Conservation (phyloP, 2,888 invertebrate species). For the Eupithecia vulgata region DNA sequence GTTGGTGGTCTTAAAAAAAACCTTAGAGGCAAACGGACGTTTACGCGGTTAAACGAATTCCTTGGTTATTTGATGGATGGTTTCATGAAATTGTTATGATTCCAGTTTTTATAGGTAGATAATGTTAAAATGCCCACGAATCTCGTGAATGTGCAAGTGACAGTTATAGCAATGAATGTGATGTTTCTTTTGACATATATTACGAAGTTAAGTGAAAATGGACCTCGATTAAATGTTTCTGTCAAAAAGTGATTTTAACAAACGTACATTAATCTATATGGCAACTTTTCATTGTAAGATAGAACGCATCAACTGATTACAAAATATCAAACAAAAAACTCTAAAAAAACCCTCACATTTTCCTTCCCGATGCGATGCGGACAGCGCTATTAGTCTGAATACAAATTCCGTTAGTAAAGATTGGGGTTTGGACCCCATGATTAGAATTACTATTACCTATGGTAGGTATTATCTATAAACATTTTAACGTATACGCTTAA, state of each 20-base stretch:
- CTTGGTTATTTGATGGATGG: constrained; percentile 49
- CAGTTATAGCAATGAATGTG: neutral
- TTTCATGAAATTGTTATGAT: constrained; percentile 25
- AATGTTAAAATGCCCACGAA: neutral
- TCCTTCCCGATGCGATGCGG: constrained; percentile 53
- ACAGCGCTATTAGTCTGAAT: constrained; percentile 75
- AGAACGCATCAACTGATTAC: constrained; percentile 21
- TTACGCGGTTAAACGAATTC: constrained; percentile 67
- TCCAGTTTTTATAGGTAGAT: neutral
- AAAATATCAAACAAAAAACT: constrained; percentile 13
- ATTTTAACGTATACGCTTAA: constrained; percentile 82
- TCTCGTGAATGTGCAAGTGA: neutral
- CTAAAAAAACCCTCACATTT: constrained; percentile 44
- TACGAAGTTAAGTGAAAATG: neutral
- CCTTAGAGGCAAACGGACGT: constrained; percentile 61
- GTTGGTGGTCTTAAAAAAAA: constrained; percentile 71
- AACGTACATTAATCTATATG: neutral
- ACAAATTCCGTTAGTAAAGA: constrained; percentile 69
- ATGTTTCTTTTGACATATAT: neutral
- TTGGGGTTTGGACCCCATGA: constrained; percentile 52
- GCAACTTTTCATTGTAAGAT: neutral
- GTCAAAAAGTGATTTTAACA: neutral
- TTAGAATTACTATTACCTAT: constrained; percentile 77
- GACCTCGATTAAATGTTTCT: neutral
- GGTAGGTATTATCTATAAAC: constrained; percentile 82